These are phyloP conservation scores for Desmophyllum pertusum DNA, from an alignment of 92 coral and sea anemone species.

Conservation along the genomic window DNA sequence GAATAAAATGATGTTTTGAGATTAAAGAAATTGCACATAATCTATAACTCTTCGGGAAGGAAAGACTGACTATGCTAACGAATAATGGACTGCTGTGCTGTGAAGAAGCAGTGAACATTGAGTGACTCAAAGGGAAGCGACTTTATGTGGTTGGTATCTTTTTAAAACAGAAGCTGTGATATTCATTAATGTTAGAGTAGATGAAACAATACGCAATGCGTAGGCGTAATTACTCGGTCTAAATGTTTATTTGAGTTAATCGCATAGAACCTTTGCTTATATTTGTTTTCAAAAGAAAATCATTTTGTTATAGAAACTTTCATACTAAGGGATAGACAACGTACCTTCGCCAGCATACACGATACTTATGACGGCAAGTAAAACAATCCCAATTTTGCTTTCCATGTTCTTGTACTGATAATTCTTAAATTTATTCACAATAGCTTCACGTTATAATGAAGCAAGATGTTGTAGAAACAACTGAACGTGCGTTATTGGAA, in stretches of 20 bases:
- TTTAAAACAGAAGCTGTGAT: no score
- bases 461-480: neutral
- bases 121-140: neutral
- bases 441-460: neutral
- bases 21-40: no score
- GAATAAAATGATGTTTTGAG: no score
- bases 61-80: neutral
- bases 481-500: neutral
- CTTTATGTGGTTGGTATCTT: neutral
- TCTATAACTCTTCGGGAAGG: no score
- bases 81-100: neutral
- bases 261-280: neutral
- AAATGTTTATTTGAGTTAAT: neutral
- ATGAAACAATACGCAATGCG: no score
- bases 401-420: neutral
- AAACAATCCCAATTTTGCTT: neutral
- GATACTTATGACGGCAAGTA: neutral
- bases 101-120: no score
- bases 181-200: no score
- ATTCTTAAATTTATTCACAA: neutral
- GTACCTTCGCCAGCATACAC: neutral
- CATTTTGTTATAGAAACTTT: neutral
- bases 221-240: no score
- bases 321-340: neutral
- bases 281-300: neutral